A percentile compares a stretch with the other conserved stretches of the same genome.
Evolutionary conservation across 2,113 vertebrate species (phyloP).

Genomic region (Tetraodon nigroviridis): DNA sequence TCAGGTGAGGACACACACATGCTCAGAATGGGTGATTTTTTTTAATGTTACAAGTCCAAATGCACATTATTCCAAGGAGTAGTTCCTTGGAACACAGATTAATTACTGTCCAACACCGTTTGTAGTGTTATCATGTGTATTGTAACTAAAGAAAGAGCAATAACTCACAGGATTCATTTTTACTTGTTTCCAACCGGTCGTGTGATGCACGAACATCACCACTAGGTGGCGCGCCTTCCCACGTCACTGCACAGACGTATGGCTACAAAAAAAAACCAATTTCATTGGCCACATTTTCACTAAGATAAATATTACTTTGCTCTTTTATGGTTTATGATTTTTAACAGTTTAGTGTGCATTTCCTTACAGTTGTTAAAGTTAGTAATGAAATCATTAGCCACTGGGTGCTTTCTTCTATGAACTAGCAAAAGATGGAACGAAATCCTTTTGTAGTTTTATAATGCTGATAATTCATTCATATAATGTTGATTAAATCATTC

Average conservation of each 20-base stretch:
- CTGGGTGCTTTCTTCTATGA: no score
- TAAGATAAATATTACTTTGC: background rate
- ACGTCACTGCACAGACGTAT: background rate
- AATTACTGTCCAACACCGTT: background rate
- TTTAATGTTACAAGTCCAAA: background rate
- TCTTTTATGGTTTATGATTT: background rate
- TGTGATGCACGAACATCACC: background rate
- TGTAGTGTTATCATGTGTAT: background rate
- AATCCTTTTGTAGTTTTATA: no score
- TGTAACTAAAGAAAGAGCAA: background rate
- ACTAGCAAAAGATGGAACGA: no score
- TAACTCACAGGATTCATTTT: no score
- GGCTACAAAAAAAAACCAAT: no score
- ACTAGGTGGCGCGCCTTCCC: no score
- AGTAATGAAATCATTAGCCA: background rate
- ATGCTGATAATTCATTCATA: no score
- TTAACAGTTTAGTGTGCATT: background rate
- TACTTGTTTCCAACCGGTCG: no score
- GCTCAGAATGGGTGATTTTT: background rate
- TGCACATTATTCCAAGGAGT: background rate
- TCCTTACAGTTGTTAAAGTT: background rate
- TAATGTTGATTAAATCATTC: no score
- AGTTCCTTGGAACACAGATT: no score
- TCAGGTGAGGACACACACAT: constrained; percentile 72
- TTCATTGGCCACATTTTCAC: background rate